Conservation (phyloP, 1,140 invertebrate species). For the Trichomalopsis sarcophagae region DNA sequence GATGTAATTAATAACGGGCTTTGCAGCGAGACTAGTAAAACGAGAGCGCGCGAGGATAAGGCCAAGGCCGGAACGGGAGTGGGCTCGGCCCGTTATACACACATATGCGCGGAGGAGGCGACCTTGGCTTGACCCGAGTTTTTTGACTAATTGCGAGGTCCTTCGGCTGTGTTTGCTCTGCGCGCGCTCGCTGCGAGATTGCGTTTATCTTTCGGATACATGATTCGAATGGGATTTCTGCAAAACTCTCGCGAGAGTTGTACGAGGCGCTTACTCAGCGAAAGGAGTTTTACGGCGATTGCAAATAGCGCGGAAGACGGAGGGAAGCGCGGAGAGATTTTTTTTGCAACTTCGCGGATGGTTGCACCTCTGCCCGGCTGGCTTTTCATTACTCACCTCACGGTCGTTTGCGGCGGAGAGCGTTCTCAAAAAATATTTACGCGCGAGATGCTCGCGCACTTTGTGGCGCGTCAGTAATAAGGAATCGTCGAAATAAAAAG, state of each 20-base stretch:
- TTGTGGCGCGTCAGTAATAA: neutral
- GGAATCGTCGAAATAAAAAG: neutral
- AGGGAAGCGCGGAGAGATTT: neutral
- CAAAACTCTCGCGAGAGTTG: too few relatives aligned
- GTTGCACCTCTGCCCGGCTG: neutral
- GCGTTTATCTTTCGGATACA: neutral
- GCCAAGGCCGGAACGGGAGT: too few relatives aligned
- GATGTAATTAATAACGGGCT: constrained; percentile 64
- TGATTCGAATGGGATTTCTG: too few relatives aligned
- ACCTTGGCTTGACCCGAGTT: neutral
- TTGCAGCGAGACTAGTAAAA: constrained; percentile 40
- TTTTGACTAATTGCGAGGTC: constrained; percentile 10
- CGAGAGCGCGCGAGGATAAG: too few relatives aligned
- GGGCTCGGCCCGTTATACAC: neutral
- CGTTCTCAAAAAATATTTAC: constrained; percentile 10
- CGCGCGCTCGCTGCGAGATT: neutral
- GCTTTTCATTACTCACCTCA: constrained; percentile 20
- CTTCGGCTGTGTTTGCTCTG: neutral
- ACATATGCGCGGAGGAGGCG: neutral
- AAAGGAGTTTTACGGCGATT: constrained; percentile 12
- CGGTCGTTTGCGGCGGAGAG: neutral
- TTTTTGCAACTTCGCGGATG: neutral
- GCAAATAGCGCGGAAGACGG: neutral
- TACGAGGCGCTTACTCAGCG: neutral
- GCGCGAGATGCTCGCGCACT: neutral